Conservation (phyloP, 2,888 invertebrate species). For the Heteropelma amictum region DNA sequence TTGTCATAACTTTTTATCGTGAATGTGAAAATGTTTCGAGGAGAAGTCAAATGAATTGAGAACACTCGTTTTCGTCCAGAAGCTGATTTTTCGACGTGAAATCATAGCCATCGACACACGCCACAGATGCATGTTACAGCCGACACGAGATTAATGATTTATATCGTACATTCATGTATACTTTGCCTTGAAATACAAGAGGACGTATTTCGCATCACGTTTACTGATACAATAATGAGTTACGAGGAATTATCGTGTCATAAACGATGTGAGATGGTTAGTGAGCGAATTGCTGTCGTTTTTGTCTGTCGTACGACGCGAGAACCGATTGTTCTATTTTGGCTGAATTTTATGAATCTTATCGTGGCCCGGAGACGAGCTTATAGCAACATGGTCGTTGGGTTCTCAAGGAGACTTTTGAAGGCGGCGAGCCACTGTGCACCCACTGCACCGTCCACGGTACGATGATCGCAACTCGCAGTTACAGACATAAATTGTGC, state of each 20-base stretch:
- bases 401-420: constrained; percentile 93
- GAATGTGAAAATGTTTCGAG: too few species aligned
- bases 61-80: background rate
- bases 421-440: constrained; percentile 97
- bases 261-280: background rate
- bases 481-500: constrained; percentile 93
- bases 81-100: background rate
- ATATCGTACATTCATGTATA: background rate
- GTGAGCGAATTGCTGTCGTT: background rate
- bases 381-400: constrained; percentile 95
- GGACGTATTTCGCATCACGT: background rate
- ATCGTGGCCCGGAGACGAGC: background rate
- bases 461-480: constrained; percentile 97
- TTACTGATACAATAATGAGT: constrained; percentile 6
- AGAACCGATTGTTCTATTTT: constrained; percentile 46
- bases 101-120: background rate
- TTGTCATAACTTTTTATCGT: too few species aligned
- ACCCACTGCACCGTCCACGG: constrained; percentile 98
- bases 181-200: background rate
- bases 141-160: background rate
- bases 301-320: constrained; percentile 18
- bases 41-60: background rate
- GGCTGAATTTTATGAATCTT: constrained; percentile 14
- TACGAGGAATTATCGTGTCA: background rate
- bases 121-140: background rate